These are phyloP conservation scores for Hartigia nigra DNA, from an alignment of 2,888 invertebrate genomes.

Conservation along the genomic window DNA sequence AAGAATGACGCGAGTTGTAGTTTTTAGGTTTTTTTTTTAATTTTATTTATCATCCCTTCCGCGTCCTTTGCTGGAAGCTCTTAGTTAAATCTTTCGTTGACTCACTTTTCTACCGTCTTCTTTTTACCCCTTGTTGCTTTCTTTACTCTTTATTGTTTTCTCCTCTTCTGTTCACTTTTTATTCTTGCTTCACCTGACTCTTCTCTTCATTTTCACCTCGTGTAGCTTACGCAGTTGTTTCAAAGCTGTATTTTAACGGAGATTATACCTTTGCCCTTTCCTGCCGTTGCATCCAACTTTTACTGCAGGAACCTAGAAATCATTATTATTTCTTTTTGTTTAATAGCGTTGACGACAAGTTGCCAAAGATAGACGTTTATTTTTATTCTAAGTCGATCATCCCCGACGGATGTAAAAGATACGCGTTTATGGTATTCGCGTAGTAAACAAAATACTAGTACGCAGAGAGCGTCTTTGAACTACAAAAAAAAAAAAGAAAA, in stretches of 20 bases:
- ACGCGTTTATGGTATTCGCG: background rate
- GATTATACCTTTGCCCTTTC: background rate
- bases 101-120: background rate
- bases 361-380: background rate
- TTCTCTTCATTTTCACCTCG: background rate
- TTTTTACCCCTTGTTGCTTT: background rate
- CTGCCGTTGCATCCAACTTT: background rate
- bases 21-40: conserved; percentile 13
- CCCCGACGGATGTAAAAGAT: background rate
- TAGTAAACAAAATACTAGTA: background rate
- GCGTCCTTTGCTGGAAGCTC: background rate
- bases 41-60: conserved; percentile 3
- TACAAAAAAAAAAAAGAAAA: background rate
- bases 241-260: background rate
- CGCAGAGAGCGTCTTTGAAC: background rate
- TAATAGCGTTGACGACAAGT: background rate
- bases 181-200: background rate
- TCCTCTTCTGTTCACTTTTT: background rate
- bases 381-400: background rate
- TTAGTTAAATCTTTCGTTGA: background rate
- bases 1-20: conserved; percentile 12
- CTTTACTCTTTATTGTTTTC: background rate
- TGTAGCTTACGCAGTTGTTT: background rate
- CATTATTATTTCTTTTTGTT: background rate
- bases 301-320: background rate